phyloP scores from a whole-genome alignment of 2,113 vertebrate species.

The Nansenia antarctica region DNA sequence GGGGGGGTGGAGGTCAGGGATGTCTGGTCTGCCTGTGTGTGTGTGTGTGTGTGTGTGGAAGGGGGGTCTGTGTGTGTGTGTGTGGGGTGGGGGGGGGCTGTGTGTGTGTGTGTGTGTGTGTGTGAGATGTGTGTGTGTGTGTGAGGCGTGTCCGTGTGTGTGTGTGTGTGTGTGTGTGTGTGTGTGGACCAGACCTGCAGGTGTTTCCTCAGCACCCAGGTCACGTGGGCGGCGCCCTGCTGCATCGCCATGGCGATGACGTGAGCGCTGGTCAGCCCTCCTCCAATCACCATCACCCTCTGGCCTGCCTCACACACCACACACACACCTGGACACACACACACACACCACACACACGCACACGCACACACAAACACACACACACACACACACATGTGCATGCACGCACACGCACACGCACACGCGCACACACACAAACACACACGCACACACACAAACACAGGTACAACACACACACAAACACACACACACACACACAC shows the following conservation, averaged over 20 bases:
- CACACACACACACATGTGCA: background rate
- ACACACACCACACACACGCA: constrained; percentile 22
- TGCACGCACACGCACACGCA: too few species aligned
- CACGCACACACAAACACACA: too few species aligned
- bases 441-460: too few species aligned
- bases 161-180: background rate
- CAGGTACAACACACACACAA: constrained; percentile 50
- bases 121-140: too few species aligned
- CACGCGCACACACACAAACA: too few species aligned
- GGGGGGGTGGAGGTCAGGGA: background rate
- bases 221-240: constrained; percentile 75
- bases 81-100: background rate
- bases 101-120: background rate
- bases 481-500: constrained; percentile 45
- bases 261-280: constrained; percentile 78
- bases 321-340: constrained; percentile 36
- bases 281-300: constrained; percentile 76
- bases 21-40: background rate
- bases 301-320: constrained; percentile 66
- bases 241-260: constrained; percentile 72
- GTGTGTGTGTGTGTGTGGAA: too few species aligned
- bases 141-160: too few species aligned
- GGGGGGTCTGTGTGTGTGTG: too few species aligned
- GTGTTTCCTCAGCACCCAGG: constrained; percentile 79
- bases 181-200: constrained; percentile 70